Percentiles rank a stretch among this genome's conserved stretches.
phyloP scores from a whole-genome alignment of 2,888 invertebrate species.

The Folsomia manolachei region DNA sequence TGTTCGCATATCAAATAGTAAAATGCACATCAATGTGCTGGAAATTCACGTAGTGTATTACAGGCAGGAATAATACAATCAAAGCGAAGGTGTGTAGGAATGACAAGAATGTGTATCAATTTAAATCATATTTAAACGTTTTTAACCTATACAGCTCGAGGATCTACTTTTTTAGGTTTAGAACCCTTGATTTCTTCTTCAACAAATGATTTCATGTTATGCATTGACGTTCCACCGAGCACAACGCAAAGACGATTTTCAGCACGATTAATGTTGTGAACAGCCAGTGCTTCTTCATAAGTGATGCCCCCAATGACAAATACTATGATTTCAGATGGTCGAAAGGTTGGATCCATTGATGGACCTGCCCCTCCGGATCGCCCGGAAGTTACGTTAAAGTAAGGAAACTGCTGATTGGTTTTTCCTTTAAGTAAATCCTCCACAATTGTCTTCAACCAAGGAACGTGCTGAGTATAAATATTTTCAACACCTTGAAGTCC shows the following conservation, averaged over 20 bases:
- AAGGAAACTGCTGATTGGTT: constrained; percentile 83
- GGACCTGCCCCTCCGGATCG: constrained; percentile 55
- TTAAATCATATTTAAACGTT: no score
- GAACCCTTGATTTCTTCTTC: constrained; percentile 74
- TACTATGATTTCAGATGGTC: constrained; percentile 89
- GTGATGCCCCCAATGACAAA: constrained; percentile 96
- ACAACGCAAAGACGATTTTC: constrained; percentile 73
- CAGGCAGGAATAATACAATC: no score
- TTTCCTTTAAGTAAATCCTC: constrained; percentile 88
- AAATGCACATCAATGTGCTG: no score
- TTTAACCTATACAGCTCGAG: neutral
- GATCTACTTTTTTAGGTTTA: constrained; percentile 51
- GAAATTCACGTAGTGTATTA: no score
- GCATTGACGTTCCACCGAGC: constrained; percentile 87
- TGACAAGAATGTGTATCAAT: no score
- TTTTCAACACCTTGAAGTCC: constrained; percentile 95
- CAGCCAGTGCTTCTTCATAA: constrained; percentile 87
- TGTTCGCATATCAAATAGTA: no score
- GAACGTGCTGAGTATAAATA: constrained; percentile 98
- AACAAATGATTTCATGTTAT: constrained; percentile 78
- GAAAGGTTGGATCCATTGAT: constrained; percentile 51
- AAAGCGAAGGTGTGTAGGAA: no score
- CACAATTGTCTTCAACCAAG: constrained; percentile 79
- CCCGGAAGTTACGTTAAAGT: constrained; percentile 59
- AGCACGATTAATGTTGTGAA: constrained; percentile 74